A percentile compares a stretch with the other conserved stretches of the same genome.
phyloP scores from a whole-genome alignment of 2,888 invertebrate genomes.

The Pecten maximus region DNA sequence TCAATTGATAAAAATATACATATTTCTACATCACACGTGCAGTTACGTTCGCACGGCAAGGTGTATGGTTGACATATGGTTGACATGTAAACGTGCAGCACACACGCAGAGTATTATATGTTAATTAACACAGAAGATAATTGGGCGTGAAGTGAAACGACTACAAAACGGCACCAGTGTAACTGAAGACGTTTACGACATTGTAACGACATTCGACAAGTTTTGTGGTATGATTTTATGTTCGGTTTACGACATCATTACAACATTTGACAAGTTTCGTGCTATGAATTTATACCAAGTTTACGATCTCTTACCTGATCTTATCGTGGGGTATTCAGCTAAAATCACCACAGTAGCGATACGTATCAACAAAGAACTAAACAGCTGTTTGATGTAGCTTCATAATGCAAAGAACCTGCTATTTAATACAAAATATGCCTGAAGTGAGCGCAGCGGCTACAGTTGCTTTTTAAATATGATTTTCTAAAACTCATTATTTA shows the following conservation, averaged over 20 bases:
- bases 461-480: too few species aligned
- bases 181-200: constrained; percentile 10
- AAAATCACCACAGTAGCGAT: background rate
- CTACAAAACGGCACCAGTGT: background rate
- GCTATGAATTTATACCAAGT: background rate
- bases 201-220: background rate
- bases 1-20: too few species aligned
- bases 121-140: background rate
- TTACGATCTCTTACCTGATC: background rate
- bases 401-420: too few species aligned
- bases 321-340: background rate
- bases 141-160: background rate
- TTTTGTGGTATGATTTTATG: background rate
- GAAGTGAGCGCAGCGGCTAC: too few species aligned
- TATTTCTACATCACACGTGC: too few species aligned
- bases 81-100: background rate
- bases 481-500: too few species aligned
- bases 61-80: background rate
- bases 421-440: too few species aligned
- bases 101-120: background rate
- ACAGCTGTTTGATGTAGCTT: too few species aligned
- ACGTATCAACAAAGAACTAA: too few species aligned
- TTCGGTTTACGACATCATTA: background rate
- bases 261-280: background rate
- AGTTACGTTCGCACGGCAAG: background rate